Evolutionary conservation across 2,797 vertebrate genomes (phyloP).

Genomic region (Loris lydekkerianus): DNA sequence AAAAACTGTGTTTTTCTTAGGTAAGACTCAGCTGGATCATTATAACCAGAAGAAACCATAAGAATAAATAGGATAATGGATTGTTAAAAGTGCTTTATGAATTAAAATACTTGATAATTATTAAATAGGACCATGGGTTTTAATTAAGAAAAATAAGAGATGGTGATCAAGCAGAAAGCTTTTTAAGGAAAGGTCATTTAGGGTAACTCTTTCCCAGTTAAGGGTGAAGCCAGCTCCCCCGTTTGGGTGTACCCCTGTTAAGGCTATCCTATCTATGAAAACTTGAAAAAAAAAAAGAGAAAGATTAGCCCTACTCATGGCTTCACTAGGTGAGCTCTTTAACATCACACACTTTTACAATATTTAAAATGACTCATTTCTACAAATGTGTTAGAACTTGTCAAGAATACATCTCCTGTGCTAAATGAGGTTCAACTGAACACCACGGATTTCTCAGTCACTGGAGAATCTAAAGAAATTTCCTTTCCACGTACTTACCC

Average conservation of each 20-base stretch:
- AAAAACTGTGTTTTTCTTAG: not conserved
- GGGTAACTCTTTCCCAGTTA: not conserved
- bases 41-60: not conserved
- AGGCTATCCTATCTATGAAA: not conserved
- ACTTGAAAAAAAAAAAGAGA: not conserved
- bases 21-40: not conserved
- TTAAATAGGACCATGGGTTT: not conserved
- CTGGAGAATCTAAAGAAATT: not conserved
- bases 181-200: not conserved
- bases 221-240: not conserved
- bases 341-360: not conserved
- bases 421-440: not conserved
- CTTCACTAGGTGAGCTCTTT: not conserved
- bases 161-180: not conserved
- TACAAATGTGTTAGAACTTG: not conserved
- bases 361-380: not conserved
- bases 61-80: not conserved
- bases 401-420: not conserved
- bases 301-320: not conserved
- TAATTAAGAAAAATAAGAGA: not conserved
- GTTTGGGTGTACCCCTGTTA: too few species aligned
- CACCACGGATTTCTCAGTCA: not conserved
- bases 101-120: slow-evolving; percentile 25
- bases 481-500: not conserved
- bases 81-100: not conserved